A percentile compares a stretch with the other conserved stretches of the same genome.
These are phyloP conservation scores for Sturnira hondurensis DNA, from an alignment of 2,113 vertebrate genomes.

Conservation along the genomic window DNA sequence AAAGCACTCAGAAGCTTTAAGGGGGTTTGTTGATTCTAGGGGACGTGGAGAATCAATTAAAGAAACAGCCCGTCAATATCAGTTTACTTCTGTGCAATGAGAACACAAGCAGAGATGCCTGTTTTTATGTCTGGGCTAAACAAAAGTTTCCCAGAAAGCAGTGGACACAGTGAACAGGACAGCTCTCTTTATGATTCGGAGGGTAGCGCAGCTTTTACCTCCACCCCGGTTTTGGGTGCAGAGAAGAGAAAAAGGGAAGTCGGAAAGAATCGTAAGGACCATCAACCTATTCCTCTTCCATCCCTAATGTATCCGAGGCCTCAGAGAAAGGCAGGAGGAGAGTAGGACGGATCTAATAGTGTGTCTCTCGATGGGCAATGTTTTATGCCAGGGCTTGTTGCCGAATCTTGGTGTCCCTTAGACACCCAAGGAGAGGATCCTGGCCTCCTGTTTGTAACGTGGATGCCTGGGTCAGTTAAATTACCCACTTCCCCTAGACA, in stretches of 20 bases:
- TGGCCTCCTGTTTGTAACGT: not conserved
- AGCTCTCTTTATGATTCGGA: not conserved
- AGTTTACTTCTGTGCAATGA: not conserved
- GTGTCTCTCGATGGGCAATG: not conserved
- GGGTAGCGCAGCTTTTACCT: rapidly evolving
- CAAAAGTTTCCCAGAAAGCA: not conserved
- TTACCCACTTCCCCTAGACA: not conserved
- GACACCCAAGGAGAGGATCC: not conserved
- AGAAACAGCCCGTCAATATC: not conserved
- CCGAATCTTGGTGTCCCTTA: not conserved
- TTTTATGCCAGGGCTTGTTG: not conserved
- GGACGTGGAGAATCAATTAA: not conserved
- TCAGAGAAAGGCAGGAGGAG: not conserved
- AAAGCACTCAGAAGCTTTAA: not conserved
- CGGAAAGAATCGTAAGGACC: not conserved
- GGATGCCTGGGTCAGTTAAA: not conserved
- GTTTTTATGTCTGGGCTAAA: not conserved
- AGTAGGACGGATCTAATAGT: not conserved
- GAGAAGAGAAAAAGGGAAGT: not conserved
- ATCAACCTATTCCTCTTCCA: not conserved
- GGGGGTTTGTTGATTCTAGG: not conserved
- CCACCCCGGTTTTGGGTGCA: not conserved
- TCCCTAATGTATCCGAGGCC: not conserved
- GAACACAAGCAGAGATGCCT: not conserved
- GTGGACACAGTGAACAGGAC: not conserved